Conservation (phyloP, 1,140 invertebrate genomes). For the Lordiphosa clarofinis region DNA sequence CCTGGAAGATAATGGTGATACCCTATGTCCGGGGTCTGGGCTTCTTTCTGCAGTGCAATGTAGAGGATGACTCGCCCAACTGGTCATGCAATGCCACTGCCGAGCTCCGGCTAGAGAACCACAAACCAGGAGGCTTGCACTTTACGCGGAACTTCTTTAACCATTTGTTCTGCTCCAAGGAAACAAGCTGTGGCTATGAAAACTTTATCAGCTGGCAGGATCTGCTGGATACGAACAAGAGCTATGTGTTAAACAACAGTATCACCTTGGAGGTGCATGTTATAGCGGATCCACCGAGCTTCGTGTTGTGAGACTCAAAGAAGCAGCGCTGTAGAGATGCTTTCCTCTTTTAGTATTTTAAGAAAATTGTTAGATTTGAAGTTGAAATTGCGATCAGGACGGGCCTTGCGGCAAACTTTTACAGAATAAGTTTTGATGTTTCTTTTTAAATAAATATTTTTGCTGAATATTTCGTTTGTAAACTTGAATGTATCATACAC, state of each 20-base stretch:
- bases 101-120: slow-evolving; percentile 91
- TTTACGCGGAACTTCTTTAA: slow-evolving; percentile 85
- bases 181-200: slow-evolving; percentile 98
- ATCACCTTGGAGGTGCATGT: slow-evolving; percentile 97
- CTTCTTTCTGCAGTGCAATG: slow-evolving; percentile 96
- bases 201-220: slow-evolving; percentile 85
- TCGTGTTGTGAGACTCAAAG: slow-evolving; percentile 94
- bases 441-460: too few relatives aligned
- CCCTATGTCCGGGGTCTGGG: slow-evolving; percentile 90
- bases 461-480: too few relatives aligned
- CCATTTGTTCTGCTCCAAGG: slow-evolving; percentile 87
- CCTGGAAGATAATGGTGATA: slow-evolving; percentile 99
- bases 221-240: slow-evolving; percentile 96
- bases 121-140: slow-evolving; percentile 90
- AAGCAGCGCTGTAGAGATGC: slow-evolving; percentile 82
- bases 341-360: too few relatives aligned
- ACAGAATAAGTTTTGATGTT: too few relatives aligned
- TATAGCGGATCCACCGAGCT: slow-evolving; percentile 97
- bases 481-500: too few relatives aligned
- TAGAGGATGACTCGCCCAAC: slow-evolving; percentile 95
- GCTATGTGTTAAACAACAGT: slow-evolving; percentile 96
- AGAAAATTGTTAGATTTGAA: too few relatives aligned
- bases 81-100: slow-evolving; percentile 99
- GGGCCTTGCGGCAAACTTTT: too few relatives aligned
- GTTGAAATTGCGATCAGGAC: too few relatives aligned